Conservation (phyloP, 1,140 invertebrate species). For the Gonioctena quinquepunctata region DNA sequence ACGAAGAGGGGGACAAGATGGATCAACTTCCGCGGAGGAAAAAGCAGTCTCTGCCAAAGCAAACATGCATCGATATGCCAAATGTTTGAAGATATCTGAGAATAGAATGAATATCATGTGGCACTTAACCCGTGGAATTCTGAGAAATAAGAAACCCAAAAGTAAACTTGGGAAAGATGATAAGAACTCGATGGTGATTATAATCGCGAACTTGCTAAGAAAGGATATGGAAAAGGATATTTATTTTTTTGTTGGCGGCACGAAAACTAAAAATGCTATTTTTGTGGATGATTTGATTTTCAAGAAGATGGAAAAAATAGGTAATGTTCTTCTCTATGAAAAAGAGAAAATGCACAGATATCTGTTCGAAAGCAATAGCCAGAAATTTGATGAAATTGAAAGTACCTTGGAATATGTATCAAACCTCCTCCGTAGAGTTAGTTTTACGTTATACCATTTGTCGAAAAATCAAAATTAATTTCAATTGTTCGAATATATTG, state of each 20-base stretch:
- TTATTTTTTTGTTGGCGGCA: neutral
- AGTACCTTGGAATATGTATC: neutral
- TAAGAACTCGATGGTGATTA: neutral
- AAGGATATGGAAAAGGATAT: neutral
- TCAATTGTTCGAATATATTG: no score
- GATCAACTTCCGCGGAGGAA: neutral
- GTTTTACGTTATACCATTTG: neutral
- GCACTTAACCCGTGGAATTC: neutral
- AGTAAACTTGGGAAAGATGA: neutral
- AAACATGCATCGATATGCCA: slow-evolving; percentile 24
- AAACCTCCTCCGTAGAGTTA: neutral
- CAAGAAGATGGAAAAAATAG: slow-evolving; percentile 3
- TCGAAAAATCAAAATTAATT: no score
- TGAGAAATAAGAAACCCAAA: neutral
- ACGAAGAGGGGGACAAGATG: neutral
- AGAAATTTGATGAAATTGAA: neutral
- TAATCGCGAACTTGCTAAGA: neutral
- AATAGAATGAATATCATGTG: slow-evolving; percentile 6
- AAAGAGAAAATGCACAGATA: neutral
- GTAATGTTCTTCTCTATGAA: neutral
- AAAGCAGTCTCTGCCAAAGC: slow-evolving; percentile 29
- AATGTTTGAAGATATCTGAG: slow-evolving; percentile 23
- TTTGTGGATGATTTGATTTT: slow-evolving; percentile 7
- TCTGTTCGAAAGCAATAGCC: neutral
- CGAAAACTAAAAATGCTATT: neutral